phyloP scores from a whole-genome alignment of 2,797 vertebrate species.

The Oreonectes daqikongensis region DNA sequence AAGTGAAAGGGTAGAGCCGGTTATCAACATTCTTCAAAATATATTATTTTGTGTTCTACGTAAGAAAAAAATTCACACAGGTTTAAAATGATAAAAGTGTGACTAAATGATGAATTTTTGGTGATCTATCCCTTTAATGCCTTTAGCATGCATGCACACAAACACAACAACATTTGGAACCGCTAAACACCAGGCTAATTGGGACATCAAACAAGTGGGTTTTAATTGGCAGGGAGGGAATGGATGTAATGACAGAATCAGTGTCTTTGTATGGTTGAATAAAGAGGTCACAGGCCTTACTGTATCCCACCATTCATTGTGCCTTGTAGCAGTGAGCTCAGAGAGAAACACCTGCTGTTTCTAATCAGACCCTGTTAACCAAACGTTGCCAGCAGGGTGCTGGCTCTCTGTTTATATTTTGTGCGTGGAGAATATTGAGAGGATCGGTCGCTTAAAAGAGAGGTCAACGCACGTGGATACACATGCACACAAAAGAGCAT shows the following conservation, averaged over 20 bases:
- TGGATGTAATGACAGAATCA: slow-evolving; percentile 68
- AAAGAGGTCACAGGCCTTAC: slow-evolving; percentile 71
- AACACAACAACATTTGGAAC: slow-evolving; percentile 45
- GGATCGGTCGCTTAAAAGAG: slow-evolving; percentile 29
- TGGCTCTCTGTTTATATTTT: slow-evolving; percentile 57
- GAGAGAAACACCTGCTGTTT: slow-evolving; percentile 82
- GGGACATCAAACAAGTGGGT: slow-evolving; percentile 77
- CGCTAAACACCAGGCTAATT: slow-evolving; percentile 68
- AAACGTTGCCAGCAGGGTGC: slow-evolving; percentile 70
- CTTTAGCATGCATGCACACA: slow-evolving; percentile 6
- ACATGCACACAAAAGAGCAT: slow-evolving; percentile 37
- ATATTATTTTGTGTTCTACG: too few relatives aligned
- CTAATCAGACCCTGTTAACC: slow-evolving; percentile 70
- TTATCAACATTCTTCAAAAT: too few relatives aligned
- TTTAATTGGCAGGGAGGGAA: slow-evolving; percentile 76
- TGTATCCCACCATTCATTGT: slow-evolving; percentile 70
- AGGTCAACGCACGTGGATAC: slow-evolving; percentile 44
- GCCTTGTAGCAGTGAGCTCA: slow-evolving; percentile 69
- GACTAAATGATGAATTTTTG: too few relatives aligned
- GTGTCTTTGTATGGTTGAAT: slow-evolving; percentile 75
- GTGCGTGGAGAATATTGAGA: slow-evolving; percentile 40
- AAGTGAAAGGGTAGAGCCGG: too few relatives aligned
- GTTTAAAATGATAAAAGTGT: too few relatives aligned
- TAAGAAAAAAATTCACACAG: too few relatives aligned
- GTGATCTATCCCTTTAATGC: too few relatives aligned